Evolutionary conservation across 2,113 vertebrate genomes (phyloP), one percentile per base, ranked within the genome.

Genomic region (Oncorhynchus clarkii): DNA sequence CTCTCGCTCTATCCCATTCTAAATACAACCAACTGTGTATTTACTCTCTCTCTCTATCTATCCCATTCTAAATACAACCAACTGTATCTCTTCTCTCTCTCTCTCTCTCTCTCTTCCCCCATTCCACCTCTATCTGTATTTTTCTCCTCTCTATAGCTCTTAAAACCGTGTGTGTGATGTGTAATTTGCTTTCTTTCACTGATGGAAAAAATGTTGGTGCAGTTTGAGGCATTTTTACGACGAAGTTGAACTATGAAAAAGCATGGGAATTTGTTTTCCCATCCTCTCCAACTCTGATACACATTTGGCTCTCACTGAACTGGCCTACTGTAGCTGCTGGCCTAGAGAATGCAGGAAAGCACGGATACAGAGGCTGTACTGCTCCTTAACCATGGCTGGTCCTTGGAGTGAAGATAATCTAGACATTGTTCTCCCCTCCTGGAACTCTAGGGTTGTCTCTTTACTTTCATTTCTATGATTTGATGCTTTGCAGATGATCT

Each of bases 41-140:
- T n/a, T n/a, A n/a, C 29, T 29, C 29, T 29, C 29, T 29, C 29
- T 29, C 29, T 29, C 29, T 29, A 3, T 29, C 27, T 29, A 0
- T 5, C 34, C 26, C 77, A n/a, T 73, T 9, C 57, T 29, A 1
- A 77, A 80, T 67, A 79, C 45, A 73, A 59, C 73, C 78, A 77
- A 87, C 81, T 48, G 0, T 71, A 26, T 26, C 26, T 0, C 2
- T 2, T 26, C 26, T 26, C 26, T 26, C 26, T 26, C 26, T 29
- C 29, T 29, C 29, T 29, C 31, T n/a, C 39, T 51, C 62, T 6
- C 5, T 7, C 0, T 2, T 2, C 48, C 18, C 48, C 3, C 57
- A 7, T 72, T 39, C 34, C 34, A 39, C 34, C 7, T 39, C 26
- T 60, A 51, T 31, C 70, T 72, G 3, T 70, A 13, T 70, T 24